Evolutionary conservation across 1,140 invertebrate species (phyloP).

Genomic region (Papilio aristodemus): DNA sequence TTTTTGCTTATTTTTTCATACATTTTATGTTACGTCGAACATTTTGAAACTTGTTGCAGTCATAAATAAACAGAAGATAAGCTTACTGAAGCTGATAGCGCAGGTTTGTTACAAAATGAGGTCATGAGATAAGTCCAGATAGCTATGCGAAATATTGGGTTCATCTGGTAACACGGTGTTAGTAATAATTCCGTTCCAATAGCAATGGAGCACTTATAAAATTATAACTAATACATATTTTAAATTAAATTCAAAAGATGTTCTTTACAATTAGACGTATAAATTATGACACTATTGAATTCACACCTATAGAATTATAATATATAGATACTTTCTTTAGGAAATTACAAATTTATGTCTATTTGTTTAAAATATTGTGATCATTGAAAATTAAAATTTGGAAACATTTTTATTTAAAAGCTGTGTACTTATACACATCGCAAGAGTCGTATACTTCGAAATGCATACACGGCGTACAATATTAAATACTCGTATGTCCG

Average conservation of each 20-base stretch:
- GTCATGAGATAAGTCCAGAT: constrained; percentile 26
- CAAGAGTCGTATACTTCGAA: neutral
- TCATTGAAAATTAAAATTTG: neutral
- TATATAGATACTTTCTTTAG: too few species aligned
- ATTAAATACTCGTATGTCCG: neutral
- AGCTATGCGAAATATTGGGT: constrained; percentile 23
- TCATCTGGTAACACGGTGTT: constrained; percentile 6
- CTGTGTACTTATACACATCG: neutral
- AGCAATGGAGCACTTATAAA: neutral
- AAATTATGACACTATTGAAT: too few species aligned
- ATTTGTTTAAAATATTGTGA: neutral
- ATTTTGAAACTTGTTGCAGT: constrained; percentile 12
- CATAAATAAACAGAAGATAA: constrained; percentile 28
- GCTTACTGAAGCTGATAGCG: constrained; percentile 22
- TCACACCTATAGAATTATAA: too few species aligned
- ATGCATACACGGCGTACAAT: neutral
- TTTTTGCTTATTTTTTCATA: constrained; percentile 11
- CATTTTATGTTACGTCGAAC: neutral
- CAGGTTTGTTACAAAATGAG: constrained; percentile 27
- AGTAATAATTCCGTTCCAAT: neutral
- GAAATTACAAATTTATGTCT: too few species aligned
- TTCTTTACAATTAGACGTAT: too few species aligned
- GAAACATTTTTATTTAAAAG: too few species aligned
- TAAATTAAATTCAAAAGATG: neutral
- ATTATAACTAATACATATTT: neutral